Conservation (phyloP, 2,113 vertebrate species). For the Cephalopterus ornatus region DNA sequence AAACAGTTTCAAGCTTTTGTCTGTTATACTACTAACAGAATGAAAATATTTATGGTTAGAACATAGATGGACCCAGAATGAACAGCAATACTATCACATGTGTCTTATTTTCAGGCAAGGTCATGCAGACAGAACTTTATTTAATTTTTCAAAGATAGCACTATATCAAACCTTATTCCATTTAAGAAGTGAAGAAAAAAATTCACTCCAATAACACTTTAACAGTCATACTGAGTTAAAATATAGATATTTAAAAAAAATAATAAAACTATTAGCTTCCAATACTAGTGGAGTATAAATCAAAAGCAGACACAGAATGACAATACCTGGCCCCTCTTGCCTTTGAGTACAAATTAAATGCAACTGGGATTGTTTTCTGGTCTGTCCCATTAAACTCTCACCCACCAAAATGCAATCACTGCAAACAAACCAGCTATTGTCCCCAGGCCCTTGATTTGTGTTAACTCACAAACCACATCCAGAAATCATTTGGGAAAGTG, state of each 20-base stretch:
- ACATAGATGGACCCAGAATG: not conserved
- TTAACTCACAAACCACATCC: constrained; percentile 38
- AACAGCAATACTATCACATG: not conserved
- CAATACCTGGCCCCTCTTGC: not conserved
- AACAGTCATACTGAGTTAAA: not conserved
- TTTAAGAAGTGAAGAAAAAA: not conserved
- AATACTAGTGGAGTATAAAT: not conserved
- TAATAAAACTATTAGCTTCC: not conserved
- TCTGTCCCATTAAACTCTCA: not conserved
- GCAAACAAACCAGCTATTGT: not conserved
- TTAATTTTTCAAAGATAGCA: not conserved
- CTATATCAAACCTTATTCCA: not conserved
- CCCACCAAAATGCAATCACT: not conserved
- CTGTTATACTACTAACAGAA: not conserved
- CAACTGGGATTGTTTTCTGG: not conserved
- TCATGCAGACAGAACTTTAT: not conserved
- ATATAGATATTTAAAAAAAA: not conserved
- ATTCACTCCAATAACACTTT: not conserved
- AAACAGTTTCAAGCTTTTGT: not conserved
- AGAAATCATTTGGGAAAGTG: constrained; percentile 11
- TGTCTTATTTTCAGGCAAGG: not conserved
- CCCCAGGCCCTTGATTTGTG: constrained; percentile 23
- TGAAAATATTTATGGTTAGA: not conserved
- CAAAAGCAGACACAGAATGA: not conserved
- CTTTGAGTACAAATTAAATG: not conserved